phyloP scores from a whole-genome alignment of 2,888 invertebrate genomes.

The Polia nebulosa region DNA sequence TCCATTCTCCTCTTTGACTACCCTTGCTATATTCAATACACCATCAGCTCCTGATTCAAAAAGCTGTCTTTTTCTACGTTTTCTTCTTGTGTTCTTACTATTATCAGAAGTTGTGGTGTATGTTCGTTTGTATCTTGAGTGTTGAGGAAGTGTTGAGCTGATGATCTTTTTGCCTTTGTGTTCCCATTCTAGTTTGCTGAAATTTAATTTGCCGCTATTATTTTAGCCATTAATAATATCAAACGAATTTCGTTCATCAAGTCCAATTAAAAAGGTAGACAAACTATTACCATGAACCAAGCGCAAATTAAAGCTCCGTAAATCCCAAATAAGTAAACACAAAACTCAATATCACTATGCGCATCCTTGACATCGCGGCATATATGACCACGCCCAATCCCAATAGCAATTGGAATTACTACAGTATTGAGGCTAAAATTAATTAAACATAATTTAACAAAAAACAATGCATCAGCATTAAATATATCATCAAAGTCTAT shows the following conservation, averaged over 20 bases:
- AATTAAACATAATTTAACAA: neutral
- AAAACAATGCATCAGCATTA: neutral
- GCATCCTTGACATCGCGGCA: neutral
- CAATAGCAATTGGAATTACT: neutral
- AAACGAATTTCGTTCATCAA: too few relatives aligned
- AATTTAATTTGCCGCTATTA: slow-evolving; percentile 7
- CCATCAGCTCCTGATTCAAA: slow-evolving; percentile 88
- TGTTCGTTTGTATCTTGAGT: slow-evolving; percentile 82
- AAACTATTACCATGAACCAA: neutral
- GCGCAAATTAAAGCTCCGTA: neutral
- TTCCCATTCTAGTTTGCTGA: slow-evolving; percentile 88
- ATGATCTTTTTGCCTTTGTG: slow-evolving; percentile 85
- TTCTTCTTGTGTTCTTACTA: slow-evolving; percentile 67
- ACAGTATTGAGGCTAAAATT: neutral
- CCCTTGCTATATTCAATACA: slow-evolving; percentile 91
- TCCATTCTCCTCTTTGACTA: slow-evolving; percentile 93
- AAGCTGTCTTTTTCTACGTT: slow-evolving; percentile 81
- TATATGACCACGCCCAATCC: neutral
- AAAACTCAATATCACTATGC: neutral
- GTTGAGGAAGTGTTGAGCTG: slow-evolving; percentile 79
- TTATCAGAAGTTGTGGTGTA: slow-evolving; percentile 60
- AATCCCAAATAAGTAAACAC: neutral
- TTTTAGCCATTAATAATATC: neutral
- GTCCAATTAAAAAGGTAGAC: neutral
- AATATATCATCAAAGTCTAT: neutral